These are phyloP conservation scores for Porites australiensis DNA, from an alignment of 64 coral and sea anemone species.

Conservation along the genomic window DNA sequence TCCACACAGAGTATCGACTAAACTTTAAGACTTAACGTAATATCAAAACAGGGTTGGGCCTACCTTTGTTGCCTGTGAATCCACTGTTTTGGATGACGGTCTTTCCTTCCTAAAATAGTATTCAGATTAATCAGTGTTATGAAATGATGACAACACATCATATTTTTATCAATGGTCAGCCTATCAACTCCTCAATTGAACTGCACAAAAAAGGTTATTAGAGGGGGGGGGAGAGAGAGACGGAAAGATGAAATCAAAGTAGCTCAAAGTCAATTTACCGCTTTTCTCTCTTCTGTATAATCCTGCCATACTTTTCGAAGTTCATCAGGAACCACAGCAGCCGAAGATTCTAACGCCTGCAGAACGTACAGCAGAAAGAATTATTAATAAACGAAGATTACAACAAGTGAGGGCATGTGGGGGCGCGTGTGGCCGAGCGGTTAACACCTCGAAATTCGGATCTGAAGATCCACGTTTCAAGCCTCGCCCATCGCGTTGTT, in stretches of 20 bases:
- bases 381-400: neutral
- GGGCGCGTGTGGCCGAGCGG: too few species aligned
- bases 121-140: neutral
- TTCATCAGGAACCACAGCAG: constrained; percentile 50
- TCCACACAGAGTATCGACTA: too few species aligned
- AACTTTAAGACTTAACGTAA: too few species aligned
- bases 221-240: too few species aligned
- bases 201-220: too few species aligned
- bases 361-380: neutral
- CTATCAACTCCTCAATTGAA: too few species aligned
- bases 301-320: constrained; percentile 50
- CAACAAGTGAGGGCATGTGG: neutral
- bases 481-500: too few species aligned
- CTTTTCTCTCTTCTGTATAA: constrained; percentile 65
- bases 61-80: constrained; percentile 84
- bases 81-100: constrained; percentile 89
- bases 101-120: constrained; percentile 84
- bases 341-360: constrained; percentile 59
- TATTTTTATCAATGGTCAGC: too few species aligned
- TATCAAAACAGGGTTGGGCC: constrained; percentile 30
- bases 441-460: too few species aligned
- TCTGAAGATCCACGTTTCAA: too few species aligned
- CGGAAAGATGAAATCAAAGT: neutral
- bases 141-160: too few species aligned
- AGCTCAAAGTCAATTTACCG: neutral